Conservation (phyloP, 2,797 vertebrate species). For the Capromys pilorides region DNA sequence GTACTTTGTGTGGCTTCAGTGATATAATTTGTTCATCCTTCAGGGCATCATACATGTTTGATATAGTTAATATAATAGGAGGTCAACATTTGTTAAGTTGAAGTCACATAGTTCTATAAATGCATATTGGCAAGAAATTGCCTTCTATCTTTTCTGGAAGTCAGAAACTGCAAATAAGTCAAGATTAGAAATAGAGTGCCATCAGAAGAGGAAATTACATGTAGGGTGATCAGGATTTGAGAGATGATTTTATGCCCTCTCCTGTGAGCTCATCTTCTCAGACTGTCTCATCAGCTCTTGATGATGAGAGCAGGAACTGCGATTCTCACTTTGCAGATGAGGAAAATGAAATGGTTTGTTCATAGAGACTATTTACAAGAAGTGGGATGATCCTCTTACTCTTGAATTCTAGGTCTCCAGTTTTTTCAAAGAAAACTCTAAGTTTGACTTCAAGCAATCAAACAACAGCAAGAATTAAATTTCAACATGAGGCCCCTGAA, state of each 20-base stretch:
- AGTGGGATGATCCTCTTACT: background rate
- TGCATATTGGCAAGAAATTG: slow-evolving; percentile 45
- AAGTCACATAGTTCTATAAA: slow-evolving; percentile 61
- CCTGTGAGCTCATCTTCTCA: background rate
- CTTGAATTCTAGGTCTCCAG: background rate
- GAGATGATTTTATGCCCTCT: background rate
- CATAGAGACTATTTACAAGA: background rate
- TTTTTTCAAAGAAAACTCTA: background rate
- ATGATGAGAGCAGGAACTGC: background rate
- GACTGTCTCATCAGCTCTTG: background rate
- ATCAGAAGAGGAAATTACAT: background rate
- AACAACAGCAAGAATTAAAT: background rate
- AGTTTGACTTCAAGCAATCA: background rate
- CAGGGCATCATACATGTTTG: slow-evolving; percentile 24
- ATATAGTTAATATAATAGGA: slow-evolving; percentile 50
- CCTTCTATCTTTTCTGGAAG: slow-evolving; percentile 30
- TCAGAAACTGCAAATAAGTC: slow-evolving; percentile 30
- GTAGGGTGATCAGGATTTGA: background rate
- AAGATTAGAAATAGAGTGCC: background rate
- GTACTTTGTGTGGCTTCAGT: slow-evolving; percentile 1
- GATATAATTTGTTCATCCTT: slow-evolving; percentile 16
- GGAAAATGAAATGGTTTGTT: background rate
- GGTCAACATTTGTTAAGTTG: slow-evolving; percentile 58
- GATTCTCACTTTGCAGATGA: background rate
- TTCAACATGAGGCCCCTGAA: background rate